These are phyloP conservation scores for Leptodactylus fuscus DNA, from an alignment of 2,113 vertebrate species.

Conservation along the genomic window DNA sequence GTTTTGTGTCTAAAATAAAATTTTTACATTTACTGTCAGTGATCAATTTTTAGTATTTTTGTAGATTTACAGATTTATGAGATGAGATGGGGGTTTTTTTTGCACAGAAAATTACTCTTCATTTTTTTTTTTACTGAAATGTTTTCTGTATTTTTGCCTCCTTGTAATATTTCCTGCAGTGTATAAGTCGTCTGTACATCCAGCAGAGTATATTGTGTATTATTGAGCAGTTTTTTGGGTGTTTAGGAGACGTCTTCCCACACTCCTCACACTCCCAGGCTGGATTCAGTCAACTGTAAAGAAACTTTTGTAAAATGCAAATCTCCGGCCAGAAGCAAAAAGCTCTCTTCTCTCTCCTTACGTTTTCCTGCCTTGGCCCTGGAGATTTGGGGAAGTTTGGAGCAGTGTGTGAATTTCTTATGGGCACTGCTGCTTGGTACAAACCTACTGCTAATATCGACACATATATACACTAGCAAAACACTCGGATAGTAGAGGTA, in stretches of 20 bases:
- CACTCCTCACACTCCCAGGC: conserved; percentile 33
- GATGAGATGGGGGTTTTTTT: no score
- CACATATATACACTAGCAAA: no score
- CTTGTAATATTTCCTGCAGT: not conserved
- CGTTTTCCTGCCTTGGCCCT: conserved; percentile 37
- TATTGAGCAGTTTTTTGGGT: not conserved
- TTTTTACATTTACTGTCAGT: no score
- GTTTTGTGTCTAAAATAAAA: no score
- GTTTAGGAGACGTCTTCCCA: conserved; percentile 18
- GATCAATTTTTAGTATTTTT: no score
- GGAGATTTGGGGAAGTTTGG: conserved; percentile 22
- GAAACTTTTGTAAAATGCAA: conserved; percentile 53
- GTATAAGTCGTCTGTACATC: not conserved
- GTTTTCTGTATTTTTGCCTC: not conserved
- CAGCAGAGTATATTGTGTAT: not conserved
- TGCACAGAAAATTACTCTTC: no score
- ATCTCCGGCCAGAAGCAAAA: conserved; percentile 22
- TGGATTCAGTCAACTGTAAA: conserved; percentile 38
- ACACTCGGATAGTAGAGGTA: no score
- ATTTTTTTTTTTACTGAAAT: no score
- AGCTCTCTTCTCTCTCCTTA: conserved; percentile 11
- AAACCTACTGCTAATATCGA: not conserved
- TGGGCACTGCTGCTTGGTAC: not conserved
- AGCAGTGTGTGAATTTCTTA: conserved; percentile 23
- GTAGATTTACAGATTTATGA: no score